Evolutionary conservation across 2,888 invertebrate genomes (phyloP).

Genomic region (Panopea generosa): DNA sequence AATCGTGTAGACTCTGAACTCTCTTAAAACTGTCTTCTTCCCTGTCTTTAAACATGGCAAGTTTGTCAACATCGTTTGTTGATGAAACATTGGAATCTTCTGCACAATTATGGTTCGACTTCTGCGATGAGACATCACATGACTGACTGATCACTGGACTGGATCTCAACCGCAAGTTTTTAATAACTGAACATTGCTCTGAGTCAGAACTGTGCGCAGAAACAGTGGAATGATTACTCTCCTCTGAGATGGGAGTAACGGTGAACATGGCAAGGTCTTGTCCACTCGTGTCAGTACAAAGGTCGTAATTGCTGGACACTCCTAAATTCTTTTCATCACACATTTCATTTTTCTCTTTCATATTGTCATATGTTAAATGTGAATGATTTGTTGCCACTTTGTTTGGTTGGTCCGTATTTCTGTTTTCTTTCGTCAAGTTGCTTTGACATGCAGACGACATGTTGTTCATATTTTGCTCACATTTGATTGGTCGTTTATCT

Average conservation of each 20-base stretch:
- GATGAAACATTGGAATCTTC: constrained; percentile 29
- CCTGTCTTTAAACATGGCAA: not conserved
- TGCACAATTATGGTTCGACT: constrained; percentile 10
- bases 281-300: not conserved
- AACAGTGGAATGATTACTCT: constrained; percentile 79
- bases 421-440: constrained; percentile 10
- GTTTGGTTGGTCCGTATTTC: constrained; percentile 25
- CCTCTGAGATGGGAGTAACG: constrained; percentile 68
- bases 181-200: constrained; percentile 71
- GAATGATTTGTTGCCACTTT: constrained; percentile 32
- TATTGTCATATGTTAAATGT: constrained; percentile 55
- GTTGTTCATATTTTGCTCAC: constrained; percentile 58
- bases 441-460: constrained; percentile 17
- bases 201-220: constrained; percentile 76
- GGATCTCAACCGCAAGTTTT: constrained; percentile 58
- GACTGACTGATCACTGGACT: constrained; percentile 55
- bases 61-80: constrained; percentile 19
- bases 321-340: not conserved
- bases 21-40: constrained; percentile 30
- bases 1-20: constrained; percentile 48
- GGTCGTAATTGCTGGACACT: not conserved
- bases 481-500: constrained; percentile 56
- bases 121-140: constrained; percentile 8
- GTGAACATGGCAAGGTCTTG: not conserved
- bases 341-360: constrained; percentile 20